Conservation (phyloP, 2,888 invertebrate genomes). For the Theretra japonica region DNA sequence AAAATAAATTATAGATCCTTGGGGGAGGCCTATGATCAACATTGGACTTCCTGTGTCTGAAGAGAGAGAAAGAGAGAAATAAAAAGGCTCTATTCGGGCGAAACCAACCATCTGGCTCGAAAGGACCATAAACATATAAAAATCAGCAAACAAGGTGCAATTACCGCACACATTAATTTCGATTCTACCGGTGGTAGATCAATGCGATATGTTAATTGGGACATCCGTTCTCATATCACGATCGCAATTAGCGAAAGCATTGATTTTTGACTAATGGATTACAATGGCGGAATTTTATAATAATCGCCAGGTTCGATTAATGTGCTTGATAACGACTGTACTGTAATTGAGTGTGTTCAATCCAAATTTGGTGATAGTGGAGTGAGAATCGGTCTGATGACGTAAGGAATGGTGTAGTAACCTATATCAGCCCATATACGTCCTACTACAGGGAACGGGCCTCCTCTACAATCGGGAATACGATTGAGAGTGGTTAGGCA, state of each 20-base stretch:
- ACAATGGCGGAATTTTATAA: conserved; percentile 14
- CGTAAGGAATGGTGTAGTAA: too few species aligned
- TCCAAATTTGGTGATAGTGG: too few species aligned
- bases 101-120: neutral
- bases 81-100: too few species aligned
- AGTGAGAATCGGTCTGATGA: too few species aligned
- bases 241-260: conserved; percentile 25
- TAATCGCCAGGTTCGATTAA: neutral
- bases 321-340: neutral
- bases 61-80: too few species aligned
- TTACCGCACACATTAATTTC: conserved; percentile 2
- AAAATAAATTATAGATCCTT: too few species aligned
- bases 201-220: conserved; percentile 20
- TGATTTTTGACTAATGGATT: conserved; percentile 30
- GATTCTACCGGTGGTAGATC: neutral
- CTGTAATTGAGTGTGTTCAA: neutral
- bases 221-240: neutral
- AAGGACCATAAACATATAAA: neutral
- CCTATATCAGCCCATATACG: too few species aligned
- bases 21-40: too few species aligned
- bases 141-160: neutral
- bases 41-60: too few species aligned
- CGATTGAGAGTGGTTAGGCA: too few species aligned
- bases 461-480: too few species aligned
- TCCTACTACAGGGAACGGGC: too few species aligned